Evolutionary conservation across 37 sponge, comb jelly and placozoan genomes (phyloP).

Genomic region (Halisarca cf. caerulea): DNA sequence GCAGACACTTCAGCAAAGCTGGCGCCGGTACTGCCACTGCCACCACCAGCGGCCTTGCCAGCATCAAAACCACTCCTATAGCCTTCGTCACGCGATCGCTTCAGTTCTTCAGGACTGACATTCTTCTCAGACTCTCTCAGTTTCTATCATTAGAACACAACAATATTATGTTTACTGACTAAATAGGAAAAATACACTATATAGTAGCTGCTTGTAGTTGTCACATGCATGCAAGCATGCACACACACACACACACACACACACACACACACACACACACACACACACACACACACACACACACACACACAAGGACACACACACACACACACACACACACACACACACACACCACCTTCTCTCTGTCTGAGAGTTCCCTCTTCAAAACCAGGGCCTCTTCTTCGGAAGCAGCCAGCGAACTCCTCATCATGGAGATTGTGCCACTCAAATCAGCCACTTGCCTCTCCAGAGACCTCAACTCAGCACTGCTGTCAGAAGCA

Average conservation of each 20-base stretch:
- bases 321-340: not conserved
- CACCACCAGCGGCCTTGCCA: not conserved
- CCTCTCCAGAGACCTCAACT: not conserved
- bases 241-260: too few relatives aligned
- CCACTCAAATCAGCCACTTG: not conserved
- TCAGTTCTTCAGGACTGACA: slow-evolving; percentile 8
- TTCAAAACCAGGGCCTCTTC: not conserved
- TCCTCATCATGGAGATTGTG: not conserved
- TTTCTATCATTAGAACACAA: not conserved
- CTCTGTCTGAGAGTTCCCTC: not conserved
- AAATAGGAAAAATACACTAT: too few relatives aligned
- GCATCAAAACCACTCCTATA: slow-evolving; percentile 12
- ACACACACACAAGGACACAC: too few relatives aligned
- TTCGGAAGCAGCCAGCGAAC: not conserved
- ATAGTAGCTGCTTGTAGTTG: too few relatives aligned
- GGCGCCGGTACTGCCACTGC: not conserved
- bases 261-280: too few relatives aligned
- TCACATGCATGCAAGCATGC: too few relatives aligned
- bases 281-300: not conserved
- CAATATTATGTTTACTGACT: too few relatives aligned
- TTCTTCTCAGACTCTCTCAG: slow-evolving; percentile 10
- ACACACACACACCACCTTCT: slow-evolving; percentile 3
- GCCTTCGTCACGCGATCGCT: slow-evolving; percentile 23
- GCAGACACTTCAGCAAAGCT: slow-evolving; percentile 37
- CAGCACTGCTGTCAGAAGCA: not conserved